Evolutionary conservation across 2,113 vertebrate genomes (phyloP), one percentile per base, ranked within the genome.

Genomic region (Falcunculus frontatus): DNA sequence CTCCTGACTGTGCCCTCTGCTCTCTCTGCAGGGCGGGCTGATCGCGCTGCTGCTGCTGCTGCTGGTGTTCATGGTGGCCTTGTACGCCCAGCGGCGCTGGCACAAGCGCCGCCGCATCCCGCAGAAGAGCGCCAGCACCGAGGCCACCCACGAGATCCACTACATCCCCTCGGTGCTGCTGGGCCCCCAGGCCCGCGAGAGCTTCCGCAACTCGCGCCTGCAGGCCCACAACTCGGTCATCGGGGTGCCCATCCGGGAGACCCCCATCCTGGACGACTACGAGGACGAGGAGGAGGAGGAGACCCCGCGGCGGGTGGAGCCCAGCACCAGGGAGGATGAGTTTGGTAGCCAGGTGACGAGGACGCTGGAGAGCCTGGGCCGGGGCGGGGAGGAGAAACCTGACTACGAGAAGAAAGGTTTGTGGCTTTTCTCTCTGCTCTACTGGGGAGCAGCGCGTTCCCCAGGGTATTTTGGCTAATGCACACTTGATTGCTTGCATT

Each of bases 121-220:
- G 0, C 99, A 99, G 98, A 99, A 99, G 97, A 99, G 99, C 0
- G 99, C 99, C 37, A 99, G 99, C 96, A 99, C 99, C 0, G 99
- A 99, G 97, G 99, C 99, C 95, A 99, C 99, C 1, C 99, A 99
- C 0, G 99, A 99, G 98, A 99, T 99, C 97, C 99, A 99, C 97
- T 99, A 99, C 97, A 99, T 99, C 77, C 99, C 99, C 4, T 99
- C 99, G 0, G 99, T 99, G 60, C 98, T 99, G 94, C 98, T 99
- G 44, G 99, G 99, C 0, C 98, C 99, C 1, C 99, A 99, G 95
- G 98, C 99, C 46, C 98, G 99, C 0, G 99, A 99, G 88, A 98
- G 98, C 97, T 99, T 99, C 97, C 98, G 99, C 16, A 97, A 97
- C 64, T 98, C 99, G 0, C 98, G 98, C 65, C 98, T 99, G 86